Base-by-base conservation (phyloP, 2,113 vertebrate genomes). In the Scolopax mira region DNA sequence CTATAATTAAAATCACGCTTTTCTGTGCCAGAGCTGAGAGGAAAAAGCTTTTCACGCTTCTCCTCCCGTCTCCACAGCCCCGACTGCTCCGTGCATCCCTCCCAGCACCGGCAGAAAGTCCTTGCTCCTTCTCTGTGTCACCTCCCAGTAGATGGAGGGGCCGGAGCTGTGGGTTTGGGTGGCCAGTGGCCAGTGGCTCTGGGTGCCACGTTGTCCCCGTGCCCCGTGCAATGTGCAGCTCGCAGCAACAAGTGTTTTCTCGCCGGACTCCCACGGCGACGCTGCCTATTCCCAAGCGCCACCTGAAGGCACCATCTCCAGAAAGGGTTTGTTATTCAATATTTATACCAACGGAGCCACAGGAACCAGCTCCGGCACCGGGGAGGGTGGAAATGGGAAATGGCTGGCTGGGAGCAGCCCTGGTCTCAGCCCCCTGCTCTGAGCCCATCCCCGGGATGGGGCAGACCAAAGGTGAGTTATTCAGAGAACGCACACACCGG, bases 401-500 rank as follows among this genome's bases (percentile, higher is more conserved):
- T 0, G 24, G 39, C 23, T 9, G 48, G 42, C 12, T 25, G 48
- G 15, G 67, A 23, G 60, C 74, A 60, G 46, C 81, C 28, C 39
- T 1, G 64, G 7, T 23, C 37, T 41, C 73, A 8, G 80, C 48
- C 2, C 27, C 57, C 71, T 13, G 64, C n/a, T 23, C 69, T 1
- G 4, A 4, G 19, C 25, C 33, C 4, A 0, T 2, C 37, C 24
- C 69, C 1, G 0, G 78, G 25, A 28, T 8, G 72, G 66, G n/a
- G n/a, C 66, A 52, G 37, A 22, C 5, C 41, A 16, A 30, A 57
- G 73, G 61, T 2, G 46, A 19, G 78, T 3, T 42, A 46, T 21
- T 9, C 44, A 18, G 57, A 3, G 4, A 9, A 25, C 0, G 5
- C 48, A 2, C 4, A 1, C 2, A 0, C 13, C 1, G 0, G 9